A percentile compares a stretch with the other conserved stretches of the same genome.
Conservation (phyloP, 1,140 invertebrate species). For the Drosophila sechellia region DNA sequence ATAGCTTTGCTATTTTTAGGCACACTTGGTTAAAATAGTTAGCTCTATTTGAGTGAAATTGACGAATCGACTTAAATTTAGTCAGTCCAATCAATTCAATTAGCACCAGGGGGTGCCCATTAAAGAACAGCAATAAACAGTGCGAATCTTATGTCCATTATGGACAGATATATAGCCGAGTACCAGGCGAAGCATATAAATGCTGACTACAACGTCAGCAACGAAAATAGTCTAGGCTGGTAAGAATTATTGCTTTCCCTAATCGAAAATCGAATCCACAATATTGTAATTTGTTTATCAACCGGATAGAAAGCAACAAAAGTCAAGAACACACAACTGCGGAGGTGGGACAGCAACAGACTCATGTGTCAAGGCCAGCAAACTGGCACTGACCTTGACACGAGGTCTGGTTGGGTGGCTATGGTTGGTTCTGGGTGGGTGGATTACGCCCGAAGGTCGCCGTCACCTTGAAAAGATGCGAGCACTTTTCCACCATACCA, state of each 20-base stretch:
- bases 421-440: neutral
- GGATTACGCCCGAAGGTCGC: constrained; percentile 17
- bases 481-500: constrained; percentile 6
- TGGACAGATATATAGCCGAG: constrained; percentile 26
- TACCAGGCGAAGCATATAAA: constrained; percentile 25
- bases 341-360: constrained; percentile 19
- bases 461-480: constrained; percentile 28
- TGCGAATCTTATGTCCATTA: constrained; percentile 13
- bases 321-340: constrained; percentile 14
- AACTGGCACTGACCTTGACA: constrained; percentile 65
- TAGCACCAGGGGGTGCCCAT: constrained; percentile 32
- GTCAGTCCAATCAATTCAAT: constrained; percentile 31
- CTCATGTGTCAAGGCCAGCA: constrained; percentile 59
- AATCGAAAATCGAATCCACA: constrained; percentile 49
- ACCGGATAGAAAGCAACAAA: constrained; percentile 26
- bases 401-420: constrained; percentile 4
- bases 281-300: constrained; percentile 76
- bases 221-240: constrained; percentile 63
- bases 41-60: neutral
- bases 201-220: constrained; percentile 55
- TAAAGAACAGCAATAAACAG: constrained; percentile 33
- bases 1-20: constrained; percentile 16
- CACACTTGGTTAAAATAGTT: neutral
- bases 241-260: constrained; percentile 21
- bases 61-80: constrained; percentile 10